These are phyloP conservation scores for Xiphias gladius DNA, from an alignment of 2,113 vertebrate genomes.

Conservation along the genomic window DNA sequence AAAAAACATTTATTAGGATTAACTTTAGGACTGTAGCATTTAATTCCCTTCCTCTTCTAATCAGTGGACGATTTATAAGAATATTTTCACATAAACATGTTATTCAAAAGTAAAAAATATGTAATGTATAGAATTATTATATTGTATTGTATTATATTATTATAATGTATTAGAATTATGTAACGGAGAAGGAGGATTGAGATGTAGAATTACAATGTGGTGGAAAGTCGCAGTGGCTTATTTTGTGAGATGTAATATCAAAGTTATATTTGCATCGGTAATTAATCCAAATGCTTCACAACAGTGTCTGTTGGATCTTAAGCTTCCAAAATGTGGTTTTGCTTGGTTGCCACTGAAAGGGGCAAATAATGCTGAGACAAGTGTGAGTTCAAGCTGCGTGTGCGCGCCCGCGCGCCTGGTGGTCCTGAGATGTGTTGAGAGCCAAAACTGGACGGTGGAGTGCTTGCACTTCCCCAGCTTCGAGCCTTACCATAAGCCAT, in stretches of 20 bases:
- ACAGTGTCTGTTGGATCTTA: neutral
- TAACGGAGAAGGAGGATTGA: neutral
- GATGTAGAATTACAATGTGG: neutral
- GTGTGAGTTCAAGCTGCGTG: slow-evolving; percentile 5
- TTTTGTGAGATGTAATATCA: neutral
- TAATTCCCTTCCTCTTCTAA: neutral
- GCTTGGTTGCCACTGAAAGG: slow-evolving; percentile 27
- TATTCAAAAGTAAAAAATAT: neutral
- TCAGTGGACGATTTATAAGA: no score
- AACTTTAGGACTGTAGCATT: neutral
- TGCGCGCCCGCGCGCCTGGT: slow-evolving; percentile 4
- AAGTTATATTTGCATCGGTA: neutral
- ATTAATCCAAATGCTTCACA: slow-evolving; percentile 13
- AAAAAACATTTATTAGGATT: neutral
- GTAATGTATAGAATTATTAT: neutral
- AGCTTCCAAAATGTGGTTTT: slow-evolving; percentile 18
- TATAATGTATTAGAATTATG: no score
- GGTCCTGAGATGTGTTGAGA: slow-evolving; percentile 26
- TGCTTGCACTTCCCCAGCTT: slow-evolving; percentile 16
- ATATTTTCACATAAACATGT: no score
- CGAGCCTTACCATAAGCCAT: slow-evolving; percentile 52
- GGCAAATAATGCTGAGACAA: neutral
- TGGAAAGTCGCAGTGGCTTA: neutral
- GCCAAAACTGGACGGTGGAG: slow-evolving; percentile 15
- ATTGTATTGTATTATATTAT: no score